Evolutionary conservation across 2,797 vertebrate species (phyloP).

Genomic region (Phyllotis vaccarum): DNA sequence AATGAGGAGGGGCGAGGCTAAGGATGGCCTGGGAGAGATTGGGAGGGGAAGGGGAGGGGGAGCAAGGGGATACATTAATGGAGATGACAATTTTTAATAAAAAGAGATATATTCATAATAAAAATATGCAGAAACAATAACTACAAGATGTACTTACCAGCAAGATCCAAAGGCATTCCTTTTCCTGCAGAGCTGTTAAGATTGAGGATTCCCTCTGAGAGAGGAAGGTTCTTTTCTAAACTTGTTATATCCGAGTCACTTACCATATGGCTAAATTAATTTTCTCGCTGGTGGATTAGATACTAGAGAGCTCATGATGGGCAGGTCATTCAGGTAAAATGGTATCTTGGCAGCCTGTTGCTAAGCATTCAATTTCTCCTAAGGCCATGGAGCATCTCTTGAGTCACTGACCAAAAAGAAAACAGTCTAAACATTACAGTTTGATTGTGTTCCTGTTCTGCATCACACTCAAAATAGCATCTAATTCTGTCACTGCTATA

Average conservation of each 20-base stretch:
- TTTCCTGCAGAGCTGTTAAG: neutral
- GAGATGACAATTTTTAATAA: too few relatives aligned
- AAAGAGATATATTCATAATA: too few relatives aligned
- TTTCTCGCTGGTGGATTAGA: neutral
- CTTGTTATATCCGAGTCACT: neutral
- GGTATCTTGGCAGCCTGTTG: neutral
- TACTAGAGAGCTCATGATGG: neutral
- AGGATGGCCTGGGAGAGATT: too few relatives aligned
- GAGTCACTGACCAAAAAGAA: neutral
- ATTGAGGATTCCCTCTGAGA: neutral
- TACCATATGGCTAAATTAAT: neutral
- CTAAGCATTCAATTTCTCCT: neutral
- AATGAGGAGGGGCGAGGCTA: too few relatives aligned
- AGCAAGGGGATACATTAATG: too few relatives aligned
- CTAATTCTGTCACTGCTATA: neutral
- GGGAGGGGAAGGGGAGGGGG: too few relatives aligned
- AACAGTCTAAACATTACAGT: neutral
- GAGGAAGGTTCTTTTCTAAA: neutral
- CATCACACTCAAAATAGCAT: neutral
- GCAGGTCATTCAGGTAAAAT: neutral
- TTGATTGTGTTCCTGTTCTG: neutral
- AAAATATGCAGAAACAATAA: too few relatives aligned
- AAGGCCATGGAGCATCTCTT: neutral
- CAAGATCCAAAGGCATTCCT: neutral
- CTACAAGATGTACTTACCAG: too few relatives aligned